Evolutionary conservation across 2,113 vertebrate species (phyloP), one percentile per base, ranked within the genome.

Genomic region (Macrotis lagotis): DNA sequence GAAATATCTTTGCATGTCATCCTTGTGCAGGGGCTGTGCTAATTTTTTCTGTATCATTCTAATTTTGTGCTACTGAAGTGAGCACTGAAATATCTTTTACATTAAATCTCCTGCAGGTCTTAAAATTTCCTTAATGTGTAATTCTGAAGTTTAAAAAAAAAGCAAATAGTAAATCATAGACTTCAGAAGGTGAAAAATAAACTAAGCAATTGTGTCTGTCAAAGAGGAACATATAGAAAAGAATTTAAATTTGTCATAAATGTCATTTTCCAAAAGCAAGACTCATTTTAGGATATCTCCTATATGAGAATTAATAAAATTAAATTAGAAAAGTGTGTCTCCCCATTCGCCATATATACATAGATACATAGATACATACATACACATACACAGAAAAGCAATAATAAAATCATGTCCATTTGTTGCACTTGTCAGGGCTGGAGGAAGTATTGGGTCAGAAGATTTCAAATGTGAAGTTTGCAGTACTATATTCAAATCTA

Each of bases 401-500:
- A n/a, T 53, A 55, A 48, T 24, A 50, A 91, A 90, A 66, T 14
- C 37, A 92, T 24, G 10, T 12, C 90, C 50, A 94, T 91, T 94
- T 94, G 48, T 66, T 26, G 92, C 44, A 26, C 28, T 47, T 88
- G 90, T 91, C 24, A 52, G 51, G 88, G 3, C 51, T 44, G 59
- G 10, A 50, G 74, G 52, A 95, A 53, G 25, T 22, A 2, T 91
- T 48, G 48, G 10, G 31, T 89, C 47, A 52, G 3, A 83, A 11
- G n/a, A 90, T 94, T 92, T 92, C 26, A 92, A 83, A 24, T n/a
- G 50, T 94, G 94, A 37, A 91, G 91, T 90, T 93, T 83, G 28
- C 93, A 93, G 90, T n/a, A 10, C 16, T 51, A 8, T 91, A 96
- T 95, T 19, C 90, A 96, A 74, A 25, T 91, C n/a, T 55, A 31